Conservation (phyloP, 2,888 invertebrate genomes). For the Dynastes grantii region DNA sequence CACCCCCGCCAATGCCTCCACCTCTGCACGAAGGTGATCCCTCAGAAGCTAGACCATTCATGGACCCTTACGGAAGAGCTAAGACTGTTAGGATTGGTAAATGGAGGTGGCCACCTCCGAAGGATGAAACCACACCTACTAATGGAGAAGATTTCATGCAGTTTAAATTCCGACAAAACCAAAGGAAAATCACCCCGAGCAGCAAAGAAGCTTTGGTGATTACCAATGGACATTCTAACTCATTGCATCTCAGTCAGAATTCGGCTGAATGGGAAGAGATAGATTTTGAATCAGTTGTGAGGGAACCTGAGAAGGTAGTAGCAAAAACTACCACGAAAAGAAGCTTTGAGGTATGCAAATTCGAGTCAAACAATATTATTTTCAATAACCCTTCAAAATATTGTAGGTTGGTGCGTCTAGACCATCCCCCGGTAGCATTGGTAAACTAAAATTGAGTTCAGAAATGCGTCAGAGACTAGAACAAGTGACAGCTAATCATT, state of each 20-base stretch:
- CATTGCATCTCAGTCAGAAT: slow-evolving; percentile 30
- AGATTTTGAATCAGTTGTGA: slow-evolving; percentile 77
- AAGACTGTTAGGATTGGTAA: slow-evolving; percentile 96
- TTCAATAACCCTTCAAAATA: slow-evolving; percentile 71
- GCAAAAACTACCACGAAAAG: slow-evolving; percentile 60
- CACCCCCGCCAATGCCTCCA: slow-evolving; percentile 93
- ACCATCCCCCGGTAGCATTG: slow-evolving; percentile 90
- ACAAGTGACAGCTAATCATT: slow-evolving; percentile 91
- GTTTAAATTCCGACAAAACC: slow-evolving; percentile 88
- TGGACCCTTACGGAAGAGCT: slow-evolving; percentile 93
- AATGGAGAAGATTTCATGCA: slow-evolving; percentile 87
- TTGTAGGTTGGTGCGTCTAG: slow-evolving; percentile 88
- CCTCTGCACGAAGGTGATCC: slow-evolving; percentile 87
- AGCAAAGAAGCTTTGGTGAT: slow-evolving; percentile 67
- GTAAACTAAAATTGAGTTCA: slow-evolving; percentile 90
- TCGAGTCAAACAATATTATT: slow-evolving; percentile 28
- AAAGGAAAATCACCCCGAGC: slow-evolving; percentile 85
- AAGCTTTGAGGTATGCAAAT: slow-evolving; percentile 56
- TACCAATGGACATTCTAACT: slow-evolving; percentile 60
- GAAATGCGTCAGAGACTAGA: slow-evolving; percentile 94
- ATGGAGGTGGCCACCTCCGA: slow-evolving; percentile 96
- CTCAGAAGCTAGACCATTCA: slow-evolving; percentile 85
- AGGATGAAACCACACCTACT: slow-evolving; percentile 78
- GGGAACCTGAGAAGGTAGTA: slow-evolving; percentile 30
- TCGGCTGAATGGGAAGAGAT: slow-evolving; percentile 90